phyloP scores from a whole-genome alignment of 2,113 vertebrate genomes.

The Entomyzon cyanotis region DNA sequence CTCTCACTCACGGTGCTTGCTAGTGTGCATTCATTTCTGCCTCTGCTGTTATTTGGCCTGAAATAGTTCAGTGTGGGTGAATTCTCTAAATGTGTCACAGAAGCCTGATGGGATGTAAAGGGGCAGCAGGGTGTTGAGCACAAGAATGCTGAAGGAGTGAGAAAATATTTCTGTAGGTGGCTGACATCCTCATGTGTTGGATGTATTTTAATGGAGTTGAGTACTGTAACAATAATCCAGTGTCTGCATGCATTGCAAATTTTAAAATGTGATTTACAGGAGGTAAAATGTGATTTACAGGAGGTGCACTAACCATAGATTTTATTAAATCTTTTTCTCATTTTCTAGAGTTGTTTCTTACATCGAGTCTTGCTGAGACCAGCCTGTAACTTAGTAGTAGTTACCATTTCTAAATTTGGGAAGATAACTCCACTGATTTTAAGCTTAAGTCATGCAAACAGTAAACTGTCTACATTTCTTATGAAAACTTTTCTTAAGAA shows the following conservation, averaged over 20 bases:
- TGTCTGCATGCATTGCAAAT: neutral
- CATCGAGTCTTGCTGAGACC: neutral
- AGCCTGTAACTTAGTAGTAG: neutral
- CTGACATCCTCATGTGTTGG: neutral
- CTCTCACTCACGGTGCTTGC: neutral
- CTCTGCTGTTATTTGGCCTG: neutral
- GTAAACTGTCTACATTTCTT: neutral
- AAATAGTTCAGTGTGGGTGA: neutral
- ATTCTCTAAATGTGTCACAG: accelerated
- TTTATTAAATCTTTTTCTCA: neutral
- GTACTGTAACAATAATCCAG: neutral
- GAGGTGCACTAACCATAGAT: neutral
- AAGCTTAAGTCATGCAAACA: neutral
- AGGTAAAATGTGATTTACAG: neutral
- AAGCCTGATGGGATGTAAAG: neutral
- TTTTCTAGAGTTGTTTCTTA: neutral
- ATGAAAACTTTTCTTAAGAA: too few relatives aligned
- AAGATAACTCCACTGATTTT: neutral
- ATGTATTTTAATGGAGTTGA: neutral
- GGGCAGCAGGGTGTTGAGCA: neutral
- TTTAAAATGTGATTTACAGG: neutral
- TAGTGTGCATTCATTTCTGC: accelerated
- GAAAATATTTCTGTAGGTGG: conserved; percentile 41
- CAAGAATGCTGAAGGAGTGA: conserved; percentile 36
- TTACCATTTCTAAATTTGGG: neutral